Base-by-base conservation (phyloP, 2,888 invertebrate genomes). In the Caenorhabditis panamensis region DNA sequence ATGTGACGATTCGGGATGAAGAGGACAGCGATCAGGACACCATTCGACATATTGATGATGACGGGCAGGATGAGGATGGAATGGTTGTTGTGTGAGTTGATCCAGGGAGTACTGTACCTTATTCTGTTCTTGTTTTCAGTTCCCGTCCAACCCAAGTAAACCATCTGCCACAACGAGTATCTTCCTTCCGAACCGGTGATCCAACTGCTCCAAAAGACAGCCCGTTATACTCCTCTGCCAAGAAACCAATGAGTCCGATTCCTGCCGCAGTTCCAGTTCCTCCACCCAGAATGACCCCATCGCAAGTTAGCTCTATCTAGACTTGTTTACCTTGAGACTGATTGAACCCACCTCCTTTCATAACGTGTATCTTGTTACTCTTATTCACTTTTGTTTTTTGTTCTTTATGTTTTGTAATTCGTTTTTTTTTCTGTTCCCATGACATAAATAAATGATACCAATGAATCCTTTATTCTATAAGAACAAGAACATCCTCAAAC, bases 11-110 rank as follows among this genome's bases (percentile, higher is more conserved):
- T n/a, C 53, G 49, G 16, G 26, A 20, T n/a, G 54, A 31, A 18
- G 66, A 79, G 16, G 66, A 67, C 47, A 76, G 71, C 44, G 80
- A 80, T 44, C 26, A 61, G 36, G 80, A 80, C 11, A 81, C 81
- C 16, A 81, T 81, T 62, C 61, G 81, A 56, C 77, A 81, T 37
- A 81, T 81, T 47, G 81, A 81, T 37, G 81, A 81, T 58, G 77
- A 81, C 22, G 18, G 18, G 24, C 64, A 66, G 26, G 72, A 79
- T 3, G 73, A 71, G 5, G 80, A 76, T 31, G 75, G 49, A 11
- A 76, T 77, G 56, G 77, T 72, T 26, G 26, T 81, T 53, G 81
- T 81, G 81, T 81, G 49, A 59, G 81, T 81, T 69, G 26, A 31
- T 6, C 9, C 9, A 9, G 31, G 6, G 4, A 44, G 37, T 1